Evolutionary conservation across 2,113 vertebrate genomes (phyloP), one percentile per base, ranked within the genome.

Genomic region (Dipodomys stephensi): DNA sequence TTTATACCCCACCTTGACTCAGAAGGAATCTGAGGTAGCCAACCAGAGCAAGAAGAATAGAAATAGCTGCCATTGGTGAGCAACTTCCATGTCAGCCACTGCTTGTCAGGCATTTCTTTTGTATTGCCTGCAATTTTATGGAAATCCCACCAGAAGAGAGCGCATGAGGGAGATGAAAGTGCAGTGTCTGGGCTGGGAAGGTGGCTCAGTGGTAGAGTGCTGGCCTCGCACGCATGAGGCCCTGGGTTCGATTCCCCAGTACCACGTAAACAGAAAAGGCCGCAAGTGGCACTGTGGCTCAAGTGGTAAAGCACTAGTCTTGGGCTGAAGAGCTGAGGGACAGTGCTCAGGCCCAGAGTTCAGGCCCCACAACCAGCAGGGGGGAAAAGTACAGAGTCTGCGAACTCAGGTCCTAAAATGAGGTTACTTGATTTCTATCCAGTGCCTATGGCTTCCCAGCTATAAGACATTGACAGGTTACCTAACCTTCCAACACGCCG

Each of bases 1-100:
- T 96, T 95, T 92, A 86, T 88, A 86, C 76, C 27, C 82, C 57
- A 77, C 71, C 53, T 73, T 96, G 94, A 96, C 87, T 97, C 93
- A 93, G 92, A 87, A 91, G 77, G 53, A 77, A 88, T 35, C 89
- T 8, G 28, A 92, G 76, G 85, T 23, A 87, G 87, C 88, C 79
- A n/a, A 64, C 28, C 53, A 57, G 53, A 62, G 44, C 13, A 57
- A 60, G 25, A 67, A 77, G 13, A 65, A 68, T 15, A 73, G 90
- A 82, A 57, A 25, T 9, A 30, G 74, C 90, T 76, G 90, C 88
- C 76, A 25, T 76, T 57, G 7, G 22, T 87, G 83, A 88, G 76
- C 11, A 64, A 65, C 62, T 25, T 27, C 90, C 16, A 32, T 22
- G 35, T 53, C 89, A 87, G 95, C 44, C 22, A 18, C 39, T 0